Evolutionary conservation across 2,888 invertebrate genomes (phyloP), one percentile per base, ranked within the genome.

Genomic region (Dicroscelio sp.): DNA sequence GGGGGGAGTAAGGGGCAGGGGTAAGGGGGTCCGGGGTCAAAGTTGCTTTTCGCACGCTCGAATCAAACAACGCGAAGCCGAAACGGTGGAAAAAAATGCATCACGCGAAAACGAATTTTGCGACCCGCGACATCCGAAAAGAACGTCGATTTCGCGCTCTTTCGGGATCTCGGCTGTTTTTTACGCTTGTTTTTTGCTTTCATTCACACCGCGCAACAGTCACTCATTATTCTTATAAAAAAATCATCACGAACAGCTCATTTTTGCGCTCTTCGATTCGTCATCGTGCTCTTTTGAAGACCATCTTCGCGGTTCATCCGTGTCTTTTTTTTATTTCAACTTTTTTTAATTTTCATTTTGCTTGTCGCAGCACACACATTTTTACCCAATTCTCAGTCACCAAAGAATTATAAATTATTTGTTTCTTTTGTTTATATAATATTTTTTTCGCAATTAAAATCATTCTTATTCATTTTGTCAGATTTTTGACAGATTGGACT

Each of bases 241-340:
- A 91, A 91, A 86, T 79, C 85, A 88, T 85, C 91, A 88, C 88
- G 91, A 88, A 86, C 55, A 87, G 87, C 84, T 87, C 85, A 82
- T 55, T 79, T 85, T 91, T 78, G 83, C 78, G 76, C 83, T 85
- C 52, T 84, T 89, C 85, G 80, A 89, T 69, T 88, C 73, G 78
- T 89, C 76, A 48, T n/a, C 69, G 80, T 75, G 85, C 80, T 80
- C 75, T 25, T 75, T 88, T 60, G 17, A 76, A 76, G 76, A 83
- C 65, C 55, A 73, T 30, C 12, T 71, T 48, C 8, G 3, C 48
- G n/a, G n/a, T n/a, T n/a, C n/a, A n/a, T n/a, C n/a, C n/a, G n/a
- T n/a, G n/a, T n/a, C n/a, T n/a, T n/a, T n/a, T n/a, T n/a, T n/a
- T n/a, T n/a, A n/a, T n/a, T n/a, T n/a, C 43, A 38, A 48, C 8